Base-by-base conservation (phyloP, 2,797 vertebrate genomes). In the Sebastes reedi region DNA sequence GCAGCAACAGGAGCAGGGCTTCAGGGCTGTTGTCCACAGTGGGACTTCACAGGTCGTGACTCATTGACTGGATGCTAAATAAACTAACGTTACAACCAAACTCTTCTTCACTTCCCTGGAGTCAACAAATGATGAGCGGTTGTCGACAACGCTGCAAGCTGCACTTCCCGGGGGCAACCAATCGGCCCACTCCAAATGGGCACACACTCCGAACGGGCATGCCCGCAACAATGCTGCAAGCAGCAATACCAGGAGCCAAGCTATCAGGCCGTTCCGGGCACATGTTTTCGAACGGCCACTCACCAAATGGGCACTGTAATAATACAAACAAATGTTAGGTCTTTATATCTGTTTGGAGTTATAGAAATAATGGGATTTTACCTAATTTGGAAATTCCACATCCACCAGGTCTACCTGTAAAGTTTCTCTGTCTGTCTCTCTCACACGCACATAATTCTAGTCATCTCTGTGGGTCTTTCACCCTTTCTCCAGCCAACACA, bases 391-490 rank as follows among this genome's bases (percentile, higher is more conserved):
- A 74, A 83, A 74, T 34, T 24, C 8, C 25, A 64, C n/a, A 54
- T 75, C 27, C 20, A 75, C 9, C 30, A 46, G 14, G 10, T 74
- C 39, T 71, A 77, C 54, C 52, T 65, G 54, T 16, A 20, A 67
- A 68, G 25, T 65, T 34, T 72, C n/a, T 34, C 16, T 18, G 42
- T 85, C 59, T 62, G 1, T 65, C n/a, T 36, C 22, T 71, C 27
- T 56, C n/a, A 1, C 16, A 66, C 5, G 1, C 46, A 70, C 39
- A 62, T 50, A 39, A 70, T 79, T 62, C 24, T 29, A 5, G 66
- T 75, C 22, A 75, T 84, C 50, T 82, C 46, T 79, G 25, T 65
- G 34, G n/a, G 25, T 75, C 24, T 78, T 80, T 84, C 8, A 16
- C 46, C 24, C 27, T 75, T 32, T 80, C 46, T 56, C 39, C 34